phyloP scores from a whole-genome alignment of 2,888 invertebrate genomes.

The Acanthosepion pharaonis region DNA sequence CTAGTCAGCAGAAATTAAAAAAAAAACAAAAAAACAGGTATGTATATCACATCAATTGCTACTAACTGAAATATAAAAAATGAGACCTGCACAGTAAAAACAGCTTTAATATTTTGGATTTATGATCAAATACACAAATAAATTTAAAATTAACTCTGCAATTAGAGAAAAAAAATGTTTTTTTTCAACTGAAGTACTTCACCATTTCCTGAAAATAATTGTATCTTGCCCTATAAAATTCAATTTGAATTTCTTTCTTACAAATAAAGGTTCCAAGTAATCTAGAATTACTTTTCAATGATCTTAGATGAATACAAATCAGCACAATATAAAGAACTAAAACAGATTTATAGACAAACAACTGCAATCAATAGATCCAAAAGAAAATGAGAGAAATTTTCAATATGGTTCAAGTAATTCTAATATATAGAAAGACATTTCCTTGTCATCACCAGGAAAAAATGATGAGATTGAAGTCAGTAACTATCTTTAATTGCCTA shows the following conservation, averaged over 20 bases:
- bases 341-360: background rate
- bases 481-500: background rate
- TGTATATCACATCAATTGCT: background rate
- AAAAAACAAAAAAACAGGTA: too few species aligned
- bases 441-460: background rate
- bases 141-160: background rate
- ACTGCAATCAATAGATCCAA: background rate
- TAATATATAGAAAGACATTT: background rate
- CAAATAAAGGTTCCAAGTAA: background rate
- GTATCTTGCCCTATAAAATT: background rate
- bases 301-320: background rate
- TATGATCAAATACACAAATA: background rate
- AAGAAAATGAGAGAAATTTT: conserved; percentile 15
- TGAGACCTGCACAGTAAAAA: background rate
- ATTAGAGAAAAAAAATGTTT: background rate
- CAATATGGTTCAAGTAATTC: background rate
- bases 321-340: background rate
- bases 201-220: background rate
- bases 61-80: background rate
- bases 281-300: background rate
- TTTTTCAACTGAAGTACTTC: background rate
- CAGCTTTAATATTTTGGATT: background rate
- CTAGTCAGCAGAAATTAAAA: background rate
- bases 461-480: conserved; percentile 17
- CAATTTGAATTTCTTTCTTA: background rate